Evolutionary conservation across 2,113 vertebrate species (phyloP), one percentile per base, ranked within the genome.

Genomic region (Percina caprodes): DNA sequence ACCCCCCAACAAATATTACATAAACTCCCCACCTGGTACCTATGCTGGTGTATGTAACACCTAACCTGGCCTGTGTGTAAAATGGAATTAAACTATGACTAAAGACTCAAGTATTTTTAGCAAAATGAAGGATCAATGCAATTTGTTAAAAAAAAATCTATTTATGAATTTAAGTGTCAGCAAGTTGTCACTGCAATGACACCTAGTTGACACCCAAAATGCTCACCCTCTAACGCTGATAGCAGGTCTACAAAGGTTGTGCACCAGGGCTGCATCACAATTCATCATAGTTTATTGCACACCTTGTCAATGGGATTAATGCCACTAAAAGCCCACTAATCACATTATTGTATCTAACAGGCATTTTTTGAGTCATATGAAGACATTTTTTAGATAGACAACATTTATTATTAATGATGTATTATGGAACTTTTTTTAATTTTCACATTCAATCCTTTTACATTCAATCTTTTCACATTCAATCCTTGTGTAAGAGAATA

Each of bases 1-100:
- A 24, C 12, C n/a, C 26, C 23, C 11, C 30, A 65, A 35, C 14
- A 72, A 70, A 80, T 66, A 86, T 90, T 89, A 89, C 69, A 69
- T 86, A 82, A 88, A 56, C 35, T 42, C 62, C 1, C 12, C 48
- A 60, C 6, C 55, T 69, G 30, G 24, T 35, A 54, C 35, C 21
- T 74, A 18, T 73, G 45, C 59, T 74, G 46, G 19, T 65, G 61
- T 30, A n/a, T 52, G 33, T 42, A 54, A 39, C 58, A 72, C 35
- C 14, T 30, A 11, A 55, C 5, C n/a, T 55, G 13, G 2, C 6
- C 35, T 66, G 51, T n/a, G 18, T 46, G 45, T 14, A 3, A 58
- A 69, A 65, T 13, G 68, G 12, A 16, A 62, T 81, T 70, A 61
- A 74, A 33, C 13, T 39, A 5, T 54, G 46, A 54, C 24, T 69